Evolutionary conservation across 2,113 vertebrate genomes (phyloP).

Genomic region (Chamaea fasciata): DNA sequence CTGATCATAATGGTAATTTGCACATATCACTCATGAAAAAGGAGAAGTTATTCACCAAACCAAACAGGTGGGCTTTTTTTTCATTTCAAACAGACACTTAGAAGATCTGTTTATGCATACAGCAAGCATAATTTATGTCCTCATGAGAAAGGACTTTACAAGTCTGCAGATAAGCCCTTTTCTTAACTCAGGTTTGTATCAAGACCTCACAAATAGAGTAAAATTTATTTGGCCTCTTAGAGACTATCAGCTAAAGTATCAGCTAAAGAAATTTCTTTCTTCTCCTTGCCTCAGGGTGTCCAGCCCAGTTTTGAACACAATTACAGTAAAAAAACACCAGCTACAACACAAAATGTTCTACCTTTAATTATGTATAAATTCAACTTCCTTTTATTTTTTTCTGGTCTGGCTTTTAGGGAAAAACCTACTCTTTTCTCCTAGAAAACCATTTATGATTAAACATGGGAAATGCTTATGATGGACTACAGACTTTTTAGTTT

Average conservation of each 20-base stretch:
- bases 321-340: not conserved
- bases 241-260: not conserved
- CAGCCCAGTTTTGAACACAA: not conserved
- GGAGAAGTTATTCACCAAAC: not conserved
- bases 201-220: not conserved
- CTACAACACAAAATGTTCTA: not conserved
- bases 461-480: not conserved
- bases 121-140: not conserved
- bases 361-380: not conserved
- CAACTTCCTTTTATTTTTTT: not conserved
- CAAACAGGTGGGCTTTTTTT: not conserved
- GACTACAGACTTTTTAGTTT: not conserved
- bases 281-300: not conserved
- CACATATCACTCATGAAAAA: not conserved
- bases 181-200: not conserved
- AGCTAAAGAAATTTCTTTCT: conserved; percentile 11
- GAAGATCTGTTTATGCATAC: not conserved
- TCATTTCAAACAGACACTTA: not conserved
- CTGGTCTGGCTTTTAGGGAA: not conserved
- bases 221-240: conserved; percentile 31
- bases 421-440: not conserved
- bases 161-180: not conserved
- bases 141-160: not conserved
- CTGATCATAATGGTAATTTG: not conserved
- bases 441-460: not conserved